These are phyloP conservation scores for Hyposoter dolosus DNA, from an alignment of 2,888 invertebrate genomes.

Conservation along the genomic window DNA sequence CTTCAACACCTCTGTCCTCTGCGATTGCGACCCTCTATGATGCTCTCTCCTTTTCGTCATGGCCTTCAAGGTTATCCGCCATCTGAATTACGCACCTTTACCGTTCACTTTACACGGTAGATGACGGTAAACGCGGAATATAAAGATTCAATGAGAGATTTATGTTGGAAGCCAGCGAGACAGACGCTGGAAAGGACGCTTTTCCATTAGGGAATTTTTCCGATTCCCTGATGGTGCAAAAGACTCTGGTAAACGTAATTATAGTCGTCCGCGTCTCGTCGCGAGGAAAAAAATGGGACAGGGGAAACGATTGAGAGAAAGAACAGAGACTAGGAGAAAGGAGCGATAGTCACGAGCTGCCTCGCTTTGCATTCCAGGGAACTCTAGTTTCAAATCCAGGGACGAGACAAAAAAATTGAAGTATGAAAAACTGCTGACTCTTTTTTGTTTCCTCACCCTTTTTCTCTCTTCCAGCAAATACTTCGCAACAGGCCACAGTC, in stretches of 20 bases:
- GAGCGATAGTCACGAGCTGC: constrained; percentile 8
- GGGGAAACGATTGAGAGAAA: constrained; percentile 34
- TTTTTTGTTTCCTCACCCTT: constrained; percentile 49
- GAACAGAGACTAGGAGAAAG: constrained; percentile 2
- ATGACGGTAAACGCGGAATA: constrained; percentile 15
- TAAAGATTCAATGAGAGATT: constrained; percentile 29
- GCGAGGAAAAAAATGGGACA: constrained; percentile 23
- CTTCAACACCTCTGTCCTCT: constrained; percentile 13
- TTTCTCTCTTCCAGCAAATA: constrained; percentile 23
- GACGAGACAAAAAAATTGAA: constrained; percentile 42
- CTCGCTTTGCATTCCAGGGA: constrained; percentile 70
- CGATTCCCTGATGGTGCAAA: constrained; percentile 64
- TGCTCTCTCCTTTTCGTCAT: constrained; percentile 8
- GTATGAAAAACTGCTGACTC: constrained; percentile 60
- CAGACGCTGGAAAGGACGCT: constrained; percentile 22
- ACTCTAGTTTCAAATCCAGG: constrained; percentile 69
- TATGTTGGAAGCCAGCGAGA: constrained; percentile 25
- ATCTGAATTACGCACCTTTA: constrained; percentile 8
- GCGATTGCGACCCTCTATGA: background rate
- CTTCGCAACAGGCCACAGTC: constrained; percentile 58
- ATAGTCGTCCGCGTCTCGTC: constrained; percentile 61
- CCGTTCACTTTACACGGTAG: background rate
- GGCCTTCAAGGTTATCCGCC: constrained; percentile 27
- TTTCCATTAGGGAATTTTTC: constrained; percentile 73
- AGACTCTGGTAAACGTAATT: constrained; percentile 74